Evolutionary conservation across 2,113 vertebrate species (phyloP), one percentile per base, ranked within the genome.

Genomic region (Poeciliopsis retropinna): DNA sequence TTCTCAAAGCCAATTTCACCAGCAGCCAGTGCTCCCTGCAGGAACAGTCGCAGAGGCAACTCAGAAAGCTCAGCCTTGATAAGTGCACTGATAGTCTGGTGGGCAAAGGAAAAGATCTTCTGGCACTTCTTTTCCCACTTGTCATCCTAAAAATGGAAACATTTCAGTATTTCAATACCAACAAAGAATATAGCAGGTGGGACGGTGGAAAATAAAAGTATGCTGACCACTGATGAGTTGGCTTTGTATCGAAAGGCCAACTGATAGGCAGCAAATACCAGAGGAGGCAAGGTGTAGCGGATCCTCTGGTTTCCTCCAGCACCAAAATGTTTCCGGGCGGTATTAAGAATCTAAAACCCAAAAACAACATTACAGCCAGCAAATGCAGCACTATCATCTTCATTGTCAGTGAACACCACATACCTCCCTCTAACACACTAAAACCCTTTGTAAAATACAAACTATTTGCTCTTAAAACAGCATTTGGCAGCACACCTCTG

Each of bases 121-220:
- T 99, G 98, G 87, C 98, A 99, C 80, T 99, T 99, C 93, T 99
- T 99, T 80, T 99, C 98, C 98, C 98, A 99, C 83, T 98, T 99
- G 92, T 99, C 98, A 88, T 99, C 98, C 98, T 99, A 79, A 41
- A 19, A 57, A 31, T 8, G 30, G 27, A 39, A 39, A 44, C 14
- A 39, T 60, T n/a, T 34, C 22, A n/a, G n/a, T 17, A 51, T 11
- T 4, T 27, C 34, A 10, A 17, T 29, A 28, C 27, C 28, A 15
- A n/a, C 25, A 3, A 12, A 37, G 1, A 25, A 12, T 8, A 25
- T 13, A 27, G 3, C 37, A 7, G 34, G 15, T 27, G 34, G 4
- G 13, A 41, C 3, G 25, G 15, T 7, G n/a, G 3, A 2, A 4
- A 25, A 5, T 47, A 47, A 47, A 8, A 12, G 27, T 8, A 0